Evolutionary conservation across 2,113 vertebrate species (phyloP).

Genomic region (Ochotona curzoniae): DNA sequence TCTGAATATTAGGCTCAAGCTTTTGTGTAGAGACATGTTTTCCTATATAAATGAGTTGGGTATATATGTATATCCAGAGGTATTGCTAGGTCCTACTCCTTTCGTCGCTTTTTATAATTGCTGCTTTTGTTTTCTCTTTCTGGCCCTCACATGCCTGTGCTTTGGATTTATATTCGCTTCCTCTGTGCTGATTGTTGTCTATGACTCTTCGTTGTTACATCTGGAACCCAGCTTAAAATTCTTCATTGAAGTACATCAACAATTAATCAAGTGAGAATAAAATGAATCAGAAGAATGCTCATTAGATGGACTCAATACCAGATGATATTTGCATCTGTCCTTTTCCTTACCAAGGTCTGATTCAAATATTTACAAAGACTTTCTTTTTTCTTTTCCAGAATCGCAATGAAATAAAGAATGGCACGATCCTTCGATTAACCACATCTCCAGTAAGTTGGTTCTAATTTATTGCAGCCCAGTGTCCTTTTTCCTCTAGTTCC

Average conservation of each 20-base stretch:
- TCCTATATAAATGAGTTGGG: background rate
- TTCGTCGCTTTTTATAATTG: constrained; percentile 9
- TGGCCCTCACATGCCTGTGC: background rate
- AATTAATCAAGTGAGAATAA: background rate
- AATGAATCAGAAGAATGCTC: background rate
- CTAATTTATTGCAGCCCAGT: constrained; percentile 22
- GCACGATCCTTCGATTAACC: constrained; percentile 96
- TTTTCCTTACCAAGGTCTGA: background rate
- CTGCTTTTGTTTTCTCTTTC: background rate
- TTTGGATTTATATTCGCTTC: background rate
- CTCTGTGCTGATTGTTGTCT: background rate
- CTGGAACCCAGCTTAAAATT: background rate
- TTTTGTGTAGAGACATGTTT: background rate
- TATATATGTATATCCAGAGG: background rate
- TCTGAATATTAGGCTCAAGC: background rate
- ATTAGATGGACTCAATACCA: background rate
- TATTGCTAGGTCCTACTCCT: background rate
- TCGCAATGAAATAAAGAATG: constrained; percentile 98
- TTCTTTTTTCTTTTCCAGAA: constrained; percentile 90
- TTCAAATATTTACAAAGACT: constrained; percentile 22
- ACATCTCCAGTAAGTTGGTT: constrained; percentile 94
- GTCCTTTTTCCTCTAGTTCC: background rate
- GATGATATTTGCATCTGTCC: background rate
- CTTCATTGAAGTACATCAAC: constrained; percentile 43
- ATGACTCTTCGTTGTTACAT: background rate